Percentiles rank a stretch among this genome's conserved stretches.
Conservation (phyloP, 1,140 invertebrate species). For the Anastrepha obliqua region DNA sequence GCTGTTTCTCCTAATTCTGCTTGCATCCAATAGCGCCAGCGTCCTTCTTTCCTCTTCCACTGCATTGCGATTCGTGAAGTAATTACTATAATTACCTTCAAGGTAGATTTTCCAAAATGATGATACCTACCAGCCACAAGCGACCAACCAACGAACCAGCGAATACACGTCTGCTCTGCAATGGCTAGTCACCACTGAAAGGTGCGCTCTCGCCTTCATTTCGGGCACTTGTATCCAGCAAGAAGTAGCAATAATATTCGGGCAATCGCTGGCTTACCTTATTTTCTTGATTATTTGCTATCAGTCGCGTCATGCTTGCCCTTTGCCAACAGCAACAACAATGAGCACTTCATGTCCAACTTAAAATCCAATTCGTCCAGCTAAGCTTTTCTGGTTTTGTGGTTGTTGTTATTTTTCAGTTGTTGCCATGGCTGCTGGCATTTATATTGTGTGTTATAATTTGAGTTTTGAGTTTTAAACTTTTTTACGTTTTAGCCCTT, state of each 20-base stretch:
- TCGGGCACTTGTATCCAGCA: background rate
- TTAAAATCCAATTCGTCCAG: conserved; percentile 30
- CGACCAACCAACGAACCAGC: background rate
- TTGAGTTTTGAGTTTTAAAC: background rate
- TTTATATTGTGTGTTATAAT: conserved; percentile 3
- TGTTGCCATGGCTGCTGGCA: background rate
- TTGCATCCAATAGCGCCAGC: background rate
- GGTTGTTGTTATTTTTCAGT: background rate
- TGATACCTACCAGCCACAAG: conserved; percentile 58
- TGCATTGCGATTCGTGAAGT: conserved; percentile 72
- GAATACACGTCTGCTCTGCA: background rate
- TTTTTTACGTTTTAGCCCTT: background rate
- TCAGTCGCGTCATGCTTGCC: background rate
- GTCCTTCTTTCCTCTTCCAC: background rate
- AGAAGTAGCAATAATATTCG: background rate
- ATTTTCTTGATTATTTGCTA: conserved; percentile 1
- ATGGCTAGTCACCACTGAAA: background rate
- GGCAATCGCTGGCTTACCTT: background rate
- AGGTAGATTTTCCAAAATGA: conserved; percentile 74
- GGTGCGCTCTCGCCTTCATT: background rate
- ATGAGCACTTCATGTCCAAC: background rate
- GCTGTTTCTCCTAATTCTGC: background rate
- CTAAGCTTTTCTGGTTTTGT: background rate
- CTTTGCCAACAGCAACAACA: background rate
- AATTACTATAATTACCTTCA: conserved; percentile 74